Percentiles rank a stretch among this genome's conserved stretches.
These are phyloP conservation scores for Dryobota labecula DNA, from an alignment of 2,888 invertebrate species.

Conservation along the genomic window DNA sequence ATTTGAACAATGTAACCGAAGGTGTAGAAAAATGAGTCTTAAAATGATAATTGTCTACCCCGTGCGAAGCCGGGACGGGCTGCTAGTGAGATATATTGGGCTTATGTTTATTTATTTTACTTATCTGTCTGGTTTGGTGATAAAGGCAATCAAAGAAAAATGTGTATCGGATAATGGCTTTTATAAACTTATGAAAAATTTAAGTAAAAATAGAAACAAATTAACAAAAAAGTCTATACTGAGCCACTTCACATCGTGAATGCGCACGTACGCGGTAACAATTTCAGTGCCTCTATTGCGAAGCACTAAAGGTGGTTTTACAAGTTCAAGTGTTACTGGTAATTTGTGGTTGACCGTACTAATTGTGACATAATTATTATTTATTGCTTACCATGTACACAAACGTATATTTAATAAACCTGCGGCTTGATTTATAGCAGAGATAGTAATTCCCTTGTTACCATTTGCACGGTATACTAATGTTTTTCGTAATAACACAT, in stretches of 20 bases:
- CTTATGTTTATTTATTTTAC: too few species aligned
- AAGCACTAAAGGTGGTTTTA: neutral
- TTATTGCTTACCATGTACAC: constrained; percentile 17
- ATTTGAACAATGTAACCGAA: too few species aligned
- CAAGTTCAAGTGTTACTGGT: neutral
- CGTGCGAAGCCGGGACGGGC: too few species aligned
- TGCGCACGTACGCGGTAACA: neutral
- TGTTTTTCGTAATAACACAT: constrained; percentile 22
- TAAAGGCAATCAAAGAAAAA: neutral
- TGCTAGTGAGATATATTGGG: too few species aligned
- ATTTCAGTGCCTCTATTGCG: neutral
- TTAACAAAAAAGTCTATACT: neutral
- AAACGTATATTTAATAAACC: constrained; percentile 31
- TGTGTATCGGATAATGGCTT: neutral
- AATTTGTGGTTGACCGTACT: neutral
- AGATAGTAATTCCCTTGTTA: constrained; percentile 43
- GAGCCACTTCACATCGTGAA: neutral
- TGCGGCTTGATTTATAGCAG: constrained; percentile 45
- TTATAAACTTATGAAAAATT: neutral
- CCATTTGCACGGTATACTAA: constrained; percentile 34
- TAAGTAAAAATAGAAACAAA: neutral
- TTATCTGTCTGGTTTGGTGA: neutral
- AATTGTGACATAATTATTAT: constrained; percentile 39
- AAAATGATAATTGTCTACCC: too few species aligned
- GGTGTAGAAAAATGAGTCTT: too few species aligned